Conservation (phyloP, 2,113 vertebrate species). For the Myodes glareolus region DNA sequence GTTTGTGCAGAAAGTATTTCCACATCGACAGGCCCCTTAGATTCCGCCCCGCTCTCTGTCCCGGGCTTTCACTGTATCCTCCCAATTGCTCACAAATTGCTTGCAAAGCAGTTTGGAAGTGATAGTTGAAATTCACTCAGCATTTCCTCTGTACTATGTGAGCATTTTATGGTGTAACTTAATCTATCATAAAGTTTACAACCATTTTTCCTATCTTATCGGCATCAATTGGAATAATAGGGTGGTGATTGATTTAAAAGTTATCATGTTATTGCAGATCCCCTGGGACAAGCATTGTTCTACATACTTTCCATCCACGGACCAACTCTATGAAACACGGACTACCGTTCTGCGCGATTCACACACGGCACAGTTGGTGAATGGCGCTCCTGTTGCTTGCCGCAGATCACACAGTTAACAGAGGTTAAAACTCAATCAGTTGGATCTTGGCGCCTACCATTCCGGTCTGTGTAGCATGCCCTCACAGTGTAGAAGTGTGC, state of each 20-base stretch:
- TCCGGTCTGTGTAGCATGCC: constrained; percentile 2
- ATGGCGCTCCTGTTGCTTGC: not conserved
- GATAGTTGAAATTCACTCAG: not conserved
- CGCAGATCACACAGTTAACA: not conserved
- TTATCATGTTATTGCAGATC: not conserved
- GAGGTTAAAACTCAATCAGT: not conserved
- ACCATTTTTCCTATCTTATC: constrained; percentile 19
- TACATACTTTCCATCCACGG: not conserved
- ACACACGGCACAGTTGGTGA: not conserved
- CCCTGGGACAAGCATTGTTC: not conserved
- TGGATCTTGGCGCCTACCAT: not conserved
- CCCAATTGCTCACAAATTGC: constrained; percentile 1
- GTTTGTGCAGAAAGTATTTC: not conserved
- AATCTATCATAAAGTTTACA: not conserved
- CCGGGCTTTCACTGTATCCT: not conserved
- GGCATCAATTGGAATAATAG: constrained; percentile 17
- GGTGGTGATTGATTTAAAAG: not conserved
- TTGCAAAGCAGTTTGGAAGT: not conserved
- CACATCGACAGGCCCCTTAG: not conserved
- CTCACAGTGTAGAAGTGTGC: not conserved
- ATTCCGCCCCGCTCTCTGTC: not conserved
- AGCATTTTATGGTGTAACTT: not conserved
- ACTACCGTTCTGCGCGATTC: not conserved
- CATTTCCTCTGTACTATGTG: not conserved
- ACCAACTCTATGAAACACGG: not conserved